phyloP scores from a whole-genome alignment of 2,797 vertebrate species.

The Chaetophractus vellerosus region DNA sequence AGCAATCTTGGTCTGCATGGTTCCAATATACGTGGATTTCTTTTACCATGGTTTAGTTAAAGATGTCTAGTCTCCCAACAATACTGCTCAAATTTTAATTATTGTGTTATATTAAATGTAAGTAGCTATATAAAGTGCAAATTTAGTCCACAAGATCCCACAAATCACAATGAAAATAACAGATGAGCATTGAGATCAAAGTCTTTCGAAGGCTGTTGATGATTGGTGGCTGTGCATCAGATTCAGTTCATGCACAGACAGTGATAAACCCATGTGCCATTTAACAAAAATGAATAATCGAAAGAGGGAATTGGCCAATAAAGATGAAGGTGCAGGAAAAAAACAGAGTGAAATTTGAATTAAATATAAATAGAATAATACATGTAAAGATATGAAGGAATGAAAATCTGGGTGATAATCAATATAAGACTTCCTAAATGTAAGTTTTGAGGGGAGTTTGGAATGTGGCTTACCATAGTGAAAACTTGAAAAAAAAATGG shows the following conservation, averaged over 20 bases:
- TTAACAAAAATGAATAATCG: neutral
- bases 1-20: neutral
- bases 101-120: neutral
- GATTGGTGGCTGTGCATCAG: neutral
- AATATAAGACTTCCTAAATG: neutral
- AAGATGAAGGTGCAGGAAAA: neutral
- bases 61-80: neutral
- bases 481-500: neutral
- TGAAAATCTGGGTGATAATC: neutral
- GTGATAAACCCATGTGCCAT: neutral
- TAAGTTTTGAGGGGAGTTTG: neutral
- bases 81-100: neutral
- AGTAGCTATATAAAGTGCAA: neutral
- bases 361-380: neutral
- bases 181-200: neutral
- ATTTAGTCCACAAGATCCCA: neutral
- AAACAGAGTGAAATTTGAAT: neutral
- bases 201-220: neutral
- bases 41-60: neutral
- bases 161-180: neutral
- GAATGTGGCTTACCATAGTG: neutral
- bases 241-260: neutral
- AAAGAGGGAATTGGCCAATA: neutral
- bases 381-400: neutral
- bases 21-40: neutral